Conservation (phyloP, 1,140 invertebrate genomes). For the Leptinotarsa texana region DNA sequence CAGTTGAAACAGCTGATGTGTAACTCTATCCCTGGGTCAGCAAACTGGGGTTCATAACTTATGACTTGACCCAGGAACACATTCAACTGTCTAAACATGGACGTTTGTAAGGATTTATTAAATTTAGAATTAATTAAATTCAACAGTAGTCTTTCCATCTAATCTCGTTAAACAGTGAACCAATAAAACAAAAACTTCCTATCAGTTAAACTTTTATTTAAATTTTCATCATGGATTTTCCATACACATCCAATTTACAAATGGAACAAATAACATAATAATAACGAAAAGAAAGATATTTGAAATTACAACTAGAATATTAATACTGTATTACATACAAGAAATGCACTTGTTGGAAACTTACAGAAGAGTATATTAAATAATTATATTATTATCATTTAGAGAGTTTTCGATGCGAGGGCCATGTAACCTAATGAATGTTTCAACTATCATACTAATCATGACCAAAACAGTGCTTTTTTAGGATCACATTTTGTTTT, state of each 20-base stretch:
- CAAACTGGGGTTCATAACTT: no score
- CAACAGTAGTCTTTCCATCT: no score
- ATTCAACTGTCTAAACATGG: no score
- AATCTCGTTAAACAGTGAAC: no score
- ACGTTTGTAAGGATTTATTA: no score
- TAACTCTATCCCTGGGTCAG: no score
- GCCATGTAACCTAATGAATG: conserved; percentile 41
- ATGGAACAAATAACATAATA: conserved; percentile 34
- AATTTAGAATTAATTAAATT: no score
- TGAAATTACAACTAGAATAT: conserved; percentile 55
- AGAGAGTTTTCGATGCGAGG: conserved; percentile 32
- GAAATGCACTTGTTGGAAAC: conserved; percentile 86
- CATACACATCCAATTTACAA: conserved; percentile 38
- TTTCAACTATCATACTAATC: conserved; percentile 28
- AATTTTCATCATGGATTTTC: conserved; percentile 34
- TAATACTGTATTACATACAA: conserved; percentile 88
- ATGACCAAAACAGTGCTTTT: conserved; percentile 35
- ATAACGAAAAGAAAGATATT: conserved; percentile 33
- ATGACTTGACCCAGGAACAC: no score
- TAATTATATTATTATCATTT: conserved; percentile 53
- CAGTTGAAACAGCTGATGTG: no score
- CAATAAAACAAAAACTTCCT: neutral
- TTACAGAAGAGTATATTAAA: conserved; percentile 72
- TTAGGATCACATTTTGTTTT: conserved; percentile 34
- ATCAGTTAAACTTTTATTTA: conserved; percentile 33